Evolutionary conservation across 1,140 invertebrate genomes (phyloP), one percentile per base, ranked within the genome.

Genomic region (Bradynema listronoti): DNA sequence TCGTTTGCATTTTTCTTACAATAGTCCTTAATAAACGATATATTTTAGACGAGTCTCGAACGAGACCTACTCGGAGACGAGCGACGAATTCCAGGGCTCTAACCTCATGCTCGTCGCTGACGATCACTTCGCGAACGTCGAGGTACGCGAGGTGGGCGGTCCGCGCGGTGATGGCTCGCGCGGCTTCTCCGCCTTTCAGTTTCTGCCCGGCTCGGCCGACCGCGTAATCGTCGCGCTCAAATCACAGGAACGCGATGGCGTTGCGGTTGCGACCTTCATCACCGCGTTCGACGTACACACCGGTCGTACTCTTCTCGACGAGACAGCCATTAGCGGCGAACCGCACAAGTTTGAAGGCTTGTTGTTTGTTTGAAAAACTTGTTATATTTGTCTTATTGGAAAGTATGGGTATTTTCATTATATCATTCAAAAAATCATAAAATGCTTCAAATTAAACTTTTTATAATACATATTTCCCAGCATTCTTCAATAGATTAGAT

Each of bases 131-230:
- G 80, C 81, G 4, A 75, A 85, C 71, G 82, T 94, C 58, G 78
- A 85, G 73, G 84, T 86, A 45, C 69, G 65, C 58, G 60, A 71
- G 19, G 71, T 83, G 87, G n/a, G n/a, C n/a, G 41, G 80, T 71
- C 3, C 63, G 75, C 66, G 86, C 43, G 87, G 87, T 46, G 84
- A 85, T 60, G 80, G 84, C 16, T 87, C 88, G 0, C 86, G 88
- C 16, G 94, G 94, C 2, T 98, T 91, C 81, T 95, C 92, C 3
- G 92, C 89, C 68, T 97, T 98, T 79, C 97, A 97, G 81, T 98
- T 97, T 78, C 83, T 99, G 61, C 94, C 94, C 24, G 86, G 84
- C 34, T 88, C 89, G 1, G 82, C 87, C 47, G 91, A 97, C 78
- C 81, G 84, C 52, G 83, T 91, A 0, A 89, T 97, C 47, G 83